A percentile compares a stretch with the other conserved stretches of the same genome.
Conservation (phyloP, 2,888 invertebrate species). For the Xestia c-nigrum region DNA sequence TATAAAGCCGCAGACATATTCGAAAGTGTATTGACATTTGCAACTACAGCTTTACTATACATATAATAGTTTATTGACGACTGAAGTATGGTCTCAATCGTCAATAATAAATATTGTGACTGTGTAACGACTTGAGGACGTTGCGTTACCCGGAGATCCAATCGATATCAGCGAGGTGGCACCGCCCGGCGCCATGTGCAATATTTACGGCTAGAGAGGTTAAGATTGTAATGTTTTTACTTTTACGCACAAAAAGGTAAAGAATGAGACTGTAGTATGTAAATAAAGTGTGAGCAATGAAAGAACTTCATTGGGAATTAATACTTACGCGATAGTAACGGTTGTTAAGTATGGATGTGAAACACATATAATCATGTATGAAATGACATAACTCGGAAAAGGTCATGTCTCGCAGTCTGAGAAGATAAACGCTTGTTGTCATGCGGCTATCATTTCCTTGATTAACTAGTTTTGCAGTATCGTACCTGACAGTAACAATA, state of each 20-base stretch:
- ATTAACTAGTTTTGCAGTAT: not conserved
- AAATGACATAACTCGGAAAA: conserved; percentile 5
- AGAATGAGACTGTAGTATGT: not conserved
- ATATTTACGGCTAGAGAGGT: conserved; percentile 46
- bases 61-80: conserved; percentile 16
- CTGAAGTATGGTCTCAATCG: conserved; percentile 6
- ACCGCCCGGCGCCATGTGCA: conserved; percentile 52
- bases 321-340: not conserved
- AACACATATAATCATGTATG: not conserved
- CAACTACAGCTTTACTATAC: not conserved
- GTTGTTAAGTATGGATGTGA: not conserved
- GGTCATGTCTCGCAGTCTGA: conserved; percentile 14
- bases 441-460: not conserved
- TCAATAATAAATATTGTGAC: conserved; percentile 44
- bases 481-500: conserved; percentile 11
- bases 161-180: conserved; percentile 46
- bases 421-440: not conserved
- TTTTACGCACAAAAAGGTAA: conserved; percentile 16
- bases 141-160: conserved; percentile 36
- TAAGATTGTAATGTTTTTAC: conserved; percentile 32
- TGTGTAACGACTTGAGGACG: conserved; percentile 26
- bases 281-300: not conserved
- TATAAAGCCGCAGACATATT: conserved; percentile 55
- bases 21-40: conserved; percentile 62
- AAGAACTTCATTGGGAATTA: not conserved